Evolutionary conservation across 1,140 invertebrate genomes (phyloP).

Genomic region (Pomacea maculata): DNA sequence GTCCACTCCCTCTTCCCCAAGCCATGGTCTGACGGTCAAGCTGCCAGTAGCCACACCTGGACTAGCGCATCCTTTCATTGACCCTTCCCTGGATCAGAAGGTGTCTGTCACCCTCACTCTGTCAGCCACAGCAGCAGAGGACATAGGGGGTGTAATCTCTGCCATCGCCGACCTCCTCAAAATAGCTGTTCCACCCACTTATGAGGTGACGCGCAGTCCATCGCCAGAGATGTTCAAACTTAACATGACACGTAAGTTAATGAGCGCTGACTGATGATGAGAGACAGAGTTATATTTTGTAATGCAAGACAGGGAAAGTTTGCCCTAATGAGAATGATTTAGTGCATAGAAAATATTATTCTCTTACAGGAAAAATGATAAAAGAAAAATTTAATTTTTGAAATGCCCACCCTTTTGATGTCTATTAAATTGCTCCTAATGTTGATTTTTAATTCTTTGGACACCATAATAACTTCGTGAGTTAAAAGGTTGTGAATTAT

Average conservation of each 20-base stretch:
- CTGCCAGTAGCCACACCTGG: slow-evolving; percentile 43
- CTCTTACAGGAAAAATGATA: too few relatives aligned
- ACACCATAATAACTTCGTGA: too few relatives aligned
- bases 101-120: slow-evolving; percentile 92
- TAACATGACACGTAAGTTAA: slow-evolving; percentile 51
- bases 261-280: not conserved
- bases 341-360: too few relatives aligned
- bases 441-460: too few relatives aligned
- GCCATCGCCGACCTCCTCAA: slow-evolving; percentile 91
- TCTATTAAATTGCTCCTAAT: too few relatives aligned
- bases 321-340: too few relatives aligned
- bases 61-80: slow-evolving; percentile 48
- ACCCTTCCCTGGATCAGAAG: slow-evolving; percentile 45
- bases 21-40: slow-evolving; percentile 41
- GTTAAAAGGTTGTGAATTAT: too few relatives aligned
- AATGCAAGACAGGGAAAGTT: too few relatives aligned
- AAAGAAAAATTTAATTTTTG: too few relatives aligned
- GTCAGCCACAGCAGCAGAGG: slow-evolving; percentile 87
- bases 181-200: slow-evolving; percentile 73
- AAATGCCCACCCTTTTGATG: too few relatives aligned
- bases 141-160: slow-evolving; percentile 88
- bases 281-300: too few relatives aligned
- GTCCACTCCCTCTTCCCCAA: not conserved
- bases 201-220: slow-evolving; percentile 62
- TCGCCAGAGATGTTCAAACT: slow-evolving; percentile 58